Evolutionary conservation across 2,797 vertebrate species (phyloP).

Genomic region (Phalanger gymnotis): DNA sequence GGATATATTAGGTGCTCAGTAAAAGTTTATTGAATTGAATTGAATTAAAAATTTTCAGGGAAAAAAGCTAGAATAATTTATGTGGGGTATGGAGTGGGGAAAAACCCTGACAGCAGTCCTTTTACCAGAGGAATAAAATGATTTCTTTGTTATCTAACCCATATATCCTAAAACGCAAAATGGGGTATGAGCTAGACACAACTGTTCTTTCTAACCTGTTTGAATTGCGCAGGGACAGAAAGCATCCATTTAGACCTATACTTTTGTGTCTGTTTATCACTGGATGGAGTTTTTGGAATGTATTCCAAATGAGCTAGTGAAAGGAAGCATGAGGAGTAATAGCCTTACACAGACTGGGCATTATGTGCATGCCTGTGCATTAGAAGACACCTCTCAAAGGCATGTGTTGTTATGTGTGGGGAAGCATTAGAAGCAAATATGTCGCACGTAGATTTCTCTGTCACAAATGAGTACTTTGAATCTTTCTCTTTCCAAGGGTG

Average conservation of each 20-base stretch:
- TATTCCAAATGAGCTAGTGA: neutral
- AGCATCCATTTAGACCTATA: neutral
- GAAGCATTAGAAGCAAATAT: neutral
- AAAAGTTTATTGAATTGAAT: neutral
- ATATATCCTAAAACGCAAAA: neutral
- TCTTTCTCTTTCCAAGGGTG: neutral
- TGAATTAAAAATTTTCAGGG: neutral
- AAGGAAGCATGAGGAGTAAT: neutral
- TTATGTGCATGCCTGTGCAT: neutral
- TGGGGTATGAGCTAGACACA: neutral
- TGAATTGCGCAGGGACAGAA: neutral
- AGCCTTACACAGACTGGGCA: neutral
- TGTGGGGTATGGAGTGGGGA: neutral
- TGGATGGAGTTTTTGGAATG: neutral
- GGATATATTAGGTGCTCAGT: neutral
- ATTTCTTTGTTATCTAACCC: neutral
- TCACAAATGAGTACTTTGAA: slow-evolving; percentile 4
- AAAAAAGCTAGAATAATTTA: neutral
- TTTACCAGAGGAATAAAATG: neutral
- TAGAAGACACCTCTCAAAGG: neutral
- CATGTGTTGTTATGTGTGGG: neutral
- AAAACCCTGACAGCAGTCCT: neutral
- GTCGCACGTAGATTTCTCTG: slow-evolving; percentile 1
- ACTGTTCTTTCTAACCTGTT: neutral
- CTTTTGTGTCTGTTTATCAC: neutral